Conservation (phyloP, 2,888 invertebrate species). For the Eilema sororculum region DNA sequence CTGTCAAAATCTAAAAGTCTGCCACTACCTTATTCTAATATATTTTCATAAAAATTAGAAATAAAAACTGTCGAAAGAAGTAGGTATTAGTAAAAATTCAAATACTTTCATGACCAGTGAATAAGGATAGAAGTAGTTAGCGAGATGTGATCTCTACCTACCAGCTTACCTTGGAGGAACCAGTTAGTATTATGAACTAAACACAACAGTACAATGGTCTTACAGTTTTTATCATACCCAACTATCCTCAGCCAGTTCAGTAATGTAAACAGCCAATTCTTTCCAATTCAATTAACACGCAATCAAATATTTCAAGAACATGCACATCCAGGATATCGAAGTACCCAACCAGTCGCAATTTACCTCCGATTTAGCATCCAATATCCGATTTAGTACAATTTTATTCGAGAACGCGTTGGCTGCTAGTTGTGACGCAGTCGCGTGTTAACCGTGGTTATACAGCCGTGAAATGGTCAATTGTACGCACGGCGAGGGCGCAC, state of each 20-base stretch:
- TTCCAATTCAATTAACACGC: constrained; percentile 9
- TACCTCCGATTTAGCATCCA: constrained; percentile 39
- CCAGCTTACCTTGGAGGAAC: no score
- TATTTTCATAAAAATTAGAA: no score
- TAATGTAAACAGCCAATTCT: background rate
- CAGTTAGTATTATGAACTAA: no score
- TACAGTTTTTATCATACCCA: background rate
- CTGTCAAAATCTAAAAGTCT: no score
- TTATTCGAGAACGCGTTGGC: constrained; percentile 34
- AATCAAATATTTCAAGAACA: constrained; percentile 28
- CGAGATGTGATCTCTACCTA: no score
- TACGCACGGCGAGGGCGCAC: constrained; percentile 16
- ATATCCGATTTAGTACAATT: constrained; percentile 41
- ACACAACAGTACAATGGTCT: no score
- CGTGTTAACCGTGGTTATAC: constrained; percentile 37
- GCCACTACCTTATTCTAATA: no score
- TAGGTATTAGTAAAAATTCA: no score
- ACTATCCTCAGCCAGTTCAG: background rate
- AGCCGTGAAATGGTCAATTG: constrained; percentile 52
- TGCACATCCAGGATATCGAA: constrained; percentile 21
- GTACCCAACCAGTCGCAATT: constrained; percentile 34
- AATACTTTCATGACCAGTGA: no score
- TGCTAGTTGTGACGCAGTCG: constrained; percentile 34
- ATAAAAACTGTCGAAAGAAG: no score
- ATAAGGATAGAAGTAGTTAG: no score